A percentile compares a stretch with the other conserved stretches of the same genome.
These are phyloP conservation scores for Hucho hucho DNA, from an alignment of 2,113 vertebrate species.

Conservation along the genomic window DNA sequence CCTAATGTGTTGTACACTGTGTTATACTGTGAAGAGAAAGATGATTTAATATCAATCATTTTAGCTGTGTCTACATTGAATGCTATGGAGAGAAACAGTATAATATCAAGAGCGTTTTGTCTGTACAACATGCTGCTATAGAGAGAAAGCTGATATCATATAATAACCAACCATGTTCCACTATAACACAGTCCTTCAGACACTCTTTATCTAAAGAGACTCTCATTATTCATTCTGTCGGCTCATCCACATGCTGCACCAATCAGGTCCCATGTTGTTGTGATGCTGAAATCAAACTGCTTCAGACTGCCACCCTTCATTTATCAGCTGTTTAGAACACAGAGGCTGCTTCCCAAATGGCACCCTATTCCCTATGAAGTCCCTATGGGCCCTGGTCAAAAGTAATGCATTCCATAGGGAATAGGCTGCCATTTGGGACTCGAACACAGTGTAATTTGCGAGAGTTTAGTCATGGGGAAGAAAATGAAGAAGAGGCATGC, in stretches of 20 bases:
- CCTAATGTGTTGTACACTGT: too few relatives aligned
- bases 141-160: constrained; percentile 23
- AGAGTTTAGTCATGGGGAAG: constrained; percentile 68
- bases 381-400: too few relatives aligned
- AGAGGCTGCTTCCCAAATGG: too few relatives aligned
- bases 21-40: too few relatives aligned
- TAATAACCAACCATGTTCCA: constrained; percentile 41
- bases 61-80: too few relatives aligned
- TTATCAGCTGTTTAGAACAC: constrained; percentile 61
- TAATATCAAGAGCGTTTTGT: too few relatives aligned
- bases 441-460: constrained; percentile 52
- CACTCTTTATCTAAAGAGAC: constrained; percentile 66
- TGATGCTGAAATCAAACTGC: constrained; percentile 59
- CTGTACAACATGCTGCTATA: constrained; percentile 27
- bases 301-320: constrained; percentile 72
- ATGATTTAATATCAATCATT: too few relatives aligned
- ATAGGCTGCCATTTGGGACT: too few relatives aligned
- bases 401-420: too few relatives aligned
- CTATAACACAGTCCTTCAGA: constrained; percentile 61
- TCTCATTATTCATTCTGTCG: constrained; percentile 75
- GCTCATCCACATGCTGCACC: constrained; percentile 59
- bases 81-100: too few relatives aligned
- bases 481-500: constrained; percentile 64
- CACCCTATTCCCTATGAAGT: too few relatives aligned
- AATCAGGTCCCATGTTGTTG: constrained; percentile 63